Evolutionary conservation across 2,888 invertebrate species (phyloP).

Genomic region (Sarcophaga carnaria): DNA sequence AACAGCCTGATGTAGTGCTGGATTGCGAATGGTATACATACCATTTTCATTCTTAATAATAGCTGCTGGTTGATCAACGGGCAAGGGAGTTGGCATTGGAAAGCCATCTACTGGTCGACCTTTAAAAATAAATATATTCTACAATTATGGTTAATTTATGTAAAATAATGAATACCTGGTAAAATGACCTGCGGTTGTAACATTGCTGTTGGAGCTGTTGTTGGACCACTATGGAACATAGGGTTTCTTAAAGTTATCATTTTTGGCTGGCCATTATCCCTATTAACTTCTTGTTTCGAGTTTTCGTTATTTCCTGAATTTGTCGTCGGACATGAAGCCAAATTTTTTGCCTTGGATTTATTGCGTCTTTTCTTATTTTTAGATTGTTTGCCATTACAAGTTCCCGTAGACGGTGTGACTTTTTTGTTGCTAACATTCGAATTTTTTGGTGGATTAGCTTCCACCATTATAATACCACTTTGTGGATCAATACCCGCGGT

Average conservation of each 20-base stretch:
- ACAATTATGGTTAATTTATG: background rate
- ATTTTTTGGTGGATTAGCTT: constrained; percentile 75
- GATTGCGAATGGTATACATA: constrained; percentile 93
- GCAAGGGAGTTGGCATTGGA: constrained; percentile 75
- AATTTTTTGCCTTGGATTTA: constrained; percentile 75
- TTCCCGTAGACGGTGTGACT: constrained; percentile 50
- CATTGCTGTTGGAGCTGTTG: constrained; percentile 69
- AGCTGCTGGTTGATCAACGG: constrained; percentile 84
- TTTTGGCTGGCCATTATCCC: constrained; percentile 80
- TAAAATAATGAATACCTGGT: constrained; percentile 71
- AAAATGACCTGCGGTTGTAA: constrained; percentile 72
- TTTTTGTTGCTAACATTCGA: constrained; percentile 36
- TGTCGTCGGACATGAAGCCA: constrained; percentile 53
- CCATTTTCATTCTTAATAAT: constrained; percentile 88
- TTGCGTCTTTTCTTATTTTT: constrained; percentile 78
- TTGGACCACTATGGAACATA: constrained; percentile 84
- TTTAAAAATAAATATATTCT: constrained; percentile 40
- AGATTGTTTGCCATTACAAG: constrained; percentile 74
- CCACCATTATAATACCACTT: constrained; percentile 81
- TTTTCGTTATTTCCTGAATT: constrained; percentile 48
- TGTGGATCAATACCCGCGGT: constrained; percentile 74
- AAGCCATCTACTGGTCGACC: constrained; percentile 73
- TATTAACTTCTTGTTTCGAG: constrained; percentile 59
- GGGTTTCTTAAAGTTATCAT: constrained; percentile 91
- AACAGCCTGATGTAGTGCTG: constrained; percentile 82